phyloP scores from a whole-genome alignment of 2,888 invertebrate species.

The Pseudoips prasinana region DNA sequence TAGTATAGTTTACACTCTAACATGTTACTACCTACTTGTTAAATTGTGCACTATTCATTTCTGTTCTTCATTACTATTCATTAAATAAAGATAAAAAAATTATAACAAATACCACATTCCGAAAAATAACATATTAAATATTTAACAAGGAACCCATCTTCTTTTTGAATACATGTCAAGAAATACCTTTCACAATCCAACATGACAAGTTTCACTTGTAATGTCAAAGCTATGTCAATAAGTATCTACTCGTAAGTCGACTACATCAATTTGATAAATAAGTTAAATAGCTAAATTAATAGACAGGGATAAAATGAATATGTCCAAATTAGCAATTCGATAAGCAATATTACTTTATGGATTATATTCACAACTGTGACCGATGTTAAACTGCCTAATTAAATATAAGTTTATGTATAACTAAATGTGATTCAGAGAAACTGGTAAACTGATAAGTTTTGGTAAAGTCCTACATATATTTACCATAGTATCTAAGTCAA shows the following conservation, averaged over 20 bases:
- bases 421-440: too few relatives aligned
- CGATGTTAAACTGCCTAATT: slow-evolving; percentile 17
- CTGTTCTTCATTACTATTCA: slow-evolving; percentile 16
- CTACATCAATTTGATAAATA: slow-evolving; percentile 11
- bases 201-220: too few relatives aligned
- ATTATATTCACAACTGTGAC: slow-evolving; percentile 23
- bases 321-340: slow-evolving; percentile 31
- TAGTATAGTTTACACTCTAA: slow-evolving; percentile 20
- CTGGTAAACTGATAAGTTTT: too few relatives aligned
- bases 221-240: too few relatives aligned
- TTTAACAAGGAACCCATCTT: too few relatives aligned
- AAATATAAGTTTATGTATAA: slow-evolving; percentile 6
- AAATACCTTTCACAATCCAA: too few relatives aligned
- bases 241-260: slow-evolving; percentile 17
- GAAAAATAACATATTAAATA: too few relatives aligned
- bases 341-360: slow-evolving; percentile 34
- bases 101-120: too few relatives aligned
- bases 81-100: too few relatives aligned
- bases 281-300: slow-evolving; percentile 15
- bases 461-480: too few relatives aligned
- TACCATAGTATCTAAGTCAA: too few relatives aligned
- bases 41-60: slow-evolving; percentile 70
- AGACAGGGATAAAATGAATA: slow-evolving; percentile 27
- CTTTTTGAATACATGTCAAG: too few relatives aligned
- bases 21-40: slow-evolving; percentile 73